Base-by-base conservation (phyloP, 1,140 invertebrate genomes). In the Formica selysi region DNA sequence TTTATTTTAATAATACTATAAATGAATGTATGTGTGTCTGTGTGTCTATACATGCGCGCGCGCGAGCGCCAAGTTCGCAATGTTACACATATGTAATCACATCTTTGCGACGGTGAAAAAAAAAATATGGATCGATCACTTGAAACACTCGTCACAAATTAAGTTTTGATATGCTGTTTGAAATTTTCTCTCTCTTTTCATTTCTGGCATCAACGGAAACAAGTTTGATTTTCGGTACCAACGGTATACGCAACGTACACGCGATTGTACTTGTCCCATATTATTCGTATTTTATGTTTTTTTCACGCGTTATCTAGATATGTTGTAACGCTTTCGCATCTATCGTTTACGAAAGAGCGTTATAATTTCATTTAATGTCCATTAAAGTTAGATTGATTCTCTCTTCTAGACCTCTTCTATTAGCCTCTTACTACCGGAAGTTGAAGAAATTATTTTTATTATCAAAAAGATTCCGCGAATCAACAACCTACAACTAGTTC, bases 101-200 rank as follows among this genome's bases (percentile, higher is more conserved):
- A 65, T 64, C 38, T 78, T 38, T 78, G 41, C 26, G n/a, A 62
- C 29, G 44, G 13, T 19, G 38, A 76, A 16, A 48, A 65, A 65
- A 41, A 29, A 76, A 62, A 78, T 32, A 19, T 32, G 29, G 11
- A 48, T 48, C 11, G 32, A 44, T 64, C 26, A 44, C 10, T 19
- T 11, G 19, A 3, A 62, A 10, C 22, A 44, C 22, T 76, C 62
- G 36, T 44, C 38, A 26, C 26, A 62, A 11, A 62, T 11, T 3
- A 11, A 6, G 29, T 22, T 64, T 78, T 48, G 7, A 70, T 48
- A 29, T 48, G 44, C 51, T 32, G 26, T 29, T 32, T 11, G 10
- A 68, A 68, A 48, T 10, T 7, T 48, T 70, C 26, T 26, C 44
- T 13, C 11, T 19, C 48, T 19, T 51, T 71, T 32, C 4, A 26